Conservation (phyloP, 2,797 vertebrate genomes). For the Pangasius macronema region DNA sequence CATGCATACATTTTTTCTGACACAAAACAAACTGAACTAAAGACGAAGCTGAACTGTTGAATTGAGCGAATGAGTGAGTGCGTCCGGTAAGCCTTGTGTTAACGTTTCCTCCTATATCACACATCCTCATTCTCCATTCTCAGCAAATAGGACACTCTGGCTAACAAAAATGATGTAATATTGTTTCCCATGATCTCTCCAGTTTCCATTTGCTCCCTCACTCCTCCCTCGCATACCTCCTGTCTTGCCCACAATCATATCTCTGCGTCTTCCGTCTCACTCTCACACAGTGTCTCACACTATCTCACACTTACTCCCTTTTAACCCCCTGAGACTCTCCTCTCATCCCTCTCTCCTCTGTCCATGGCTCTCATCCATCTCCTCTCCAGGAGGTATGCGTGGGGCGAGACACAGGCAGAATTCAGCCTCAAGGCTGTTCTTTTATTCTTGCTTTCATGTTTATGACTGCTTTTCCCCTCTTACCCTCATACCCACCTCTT, state of each 20-base stretch:
- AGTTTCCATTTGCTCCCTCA: neutral
- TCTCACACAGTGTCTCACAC: neutral
- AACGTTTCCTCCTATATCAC: neutral
- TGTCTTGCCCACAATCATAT: neutral
- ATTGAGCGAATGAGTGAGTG: neutral
- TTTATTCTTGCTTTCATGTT: slow-evolving; percentile 12
- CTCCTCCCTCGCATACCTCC: neutral
- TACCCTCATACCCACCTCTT: neutral
- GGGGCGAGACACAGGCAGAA: neutral
- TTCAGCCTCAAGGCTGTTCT: slow-evolving; percentile 18
- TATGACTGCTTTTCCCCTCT: neutral
- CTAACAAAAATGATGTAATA: neutral
- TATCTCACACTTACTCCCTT: neutral
- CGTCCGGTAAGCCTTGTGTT: neutral
- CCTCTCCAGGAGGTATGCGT: slow-evolving; percentile 6
- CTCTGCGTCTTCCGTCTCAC: neutral
- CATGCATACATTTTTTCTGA: too few relatives aligned
- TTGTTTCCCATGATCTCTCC: neutral
- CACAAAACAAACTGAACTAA: too few relatives aligned
- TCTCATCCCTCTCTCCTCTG: neutral
- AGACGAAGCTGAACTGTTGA: neutral
- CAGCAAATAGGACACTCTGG: neutral
- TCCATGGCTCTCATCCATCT: neutral
- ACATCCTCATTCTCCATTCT: neutral
- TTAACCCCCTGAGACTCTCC: neutral